Evolutionary conservation across 2,113 vertebrate species (phyloP), one percentile per base, ranked within the genome.

Genomic region (Amblyornis subalaris): DNA sequence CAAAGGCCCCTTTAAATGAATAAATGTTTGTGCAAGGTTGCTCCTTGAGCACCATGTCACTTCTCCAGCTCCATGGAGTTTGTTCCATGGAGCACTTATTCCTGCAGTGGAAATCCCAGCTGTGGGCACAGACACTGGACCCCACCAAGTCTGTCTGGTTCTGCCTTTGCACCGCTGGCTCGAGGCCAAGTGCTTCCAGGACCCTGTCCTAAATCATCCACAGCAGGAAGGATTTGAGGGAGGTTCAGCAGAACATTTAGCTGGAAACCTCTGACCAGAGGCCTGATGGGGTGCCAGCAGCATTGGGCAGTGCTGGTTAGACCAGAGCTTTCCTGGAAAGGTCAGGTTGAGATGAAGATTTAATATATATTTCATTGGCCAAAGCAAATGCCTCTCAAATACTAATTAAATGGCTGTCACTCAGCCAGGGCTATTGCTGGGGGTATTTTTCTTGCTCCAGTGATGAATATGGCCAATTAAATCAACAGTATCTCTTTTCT

Each of bases 331-430:
- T 84, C 44, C 76, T 71, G 44, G 36, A 96, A 83, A 94, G 88
- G 95, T 96, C 92, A 88, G 35, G 67, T 65, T 38, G 3, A 85
- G 73, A 87, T 51, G 42, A 75, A 85, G 48, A 51, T 86, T 88
- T 62, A 36, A 60, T 67, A 25, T 26, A 54, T 47, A 58, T 96
- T 85, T 80, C 85, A 71, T 5, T 92, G 95, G 53, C 82, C 83
- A n/a, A 79, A 83, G 88, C 35, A 72, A 90, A 94, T 62, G 64
- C 67, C 51, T 83, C 72, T 84, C 69, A 29, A 66, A 53, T 8
- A 36, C 48, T 86, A 93, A 96, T 96, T 94, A 93, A 95, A 71
- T 71, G 60, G 7, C 2, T 74, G 86, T 67, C 94, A 60, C 81
- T 95, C 88, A 64, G 73, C 26, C 38, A 57, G 36, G 14, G 80